A percentile compares a stretch with the other conserved stretches of the same genome.
Evolutionary conservation across 2,113 vertebrate species (phyloP).

Genomic region (Entelurus aequoreus): DNA sequence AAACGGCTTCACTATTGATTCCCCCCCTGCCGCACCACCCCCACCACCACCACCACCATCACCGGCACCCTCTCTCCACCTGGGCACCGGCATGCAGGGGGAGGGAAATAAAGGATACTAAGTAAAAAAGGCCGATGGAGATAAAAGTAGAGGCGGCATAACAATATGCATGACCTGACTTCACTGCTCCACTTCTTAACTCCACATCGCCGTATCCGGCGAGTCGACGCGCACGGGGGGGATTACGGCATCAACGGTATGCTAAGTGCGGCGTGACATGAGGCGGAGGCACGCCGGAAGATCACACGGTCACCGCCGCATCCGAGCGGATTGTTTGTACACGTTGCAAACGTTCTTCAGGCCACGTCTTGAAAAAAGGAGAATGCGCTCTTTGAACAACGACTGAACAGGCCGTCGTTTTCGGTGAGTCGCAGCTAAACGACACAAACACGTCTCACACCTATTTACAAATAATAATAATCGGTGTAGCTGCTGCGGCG

Average conservation of each 20-base stretch:
- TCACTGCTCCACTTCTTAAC: constrained; percentile 52
- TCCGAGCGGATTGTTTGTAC: constrained; percentile 25
- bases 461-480: no score
- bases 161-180: constrained; percentile 63
- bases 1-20: constrained; percentile 79
- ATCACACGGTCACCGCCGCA: constrained; percentile 34
- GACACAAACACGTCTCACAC: no score
- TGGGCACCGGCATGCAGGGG: constrained; percentile 69
- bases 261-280: constrained; percentile 45
- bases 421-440: constrained; percentile 9
- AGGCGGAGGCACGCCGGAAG: constrained; percentile 32
- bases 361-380: constrained; percentile 36
- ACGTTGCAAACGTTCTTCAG: constrained; percentile 48
- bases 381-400: constrained; percentile 28
- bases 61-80: constrained; percentile 56
- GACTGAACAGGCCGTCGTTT: constrained; percentile 28
- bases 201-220: constrained; percentile 32
- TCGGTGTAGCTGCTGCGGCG: no score
- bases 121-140: constrained; percentile 52
- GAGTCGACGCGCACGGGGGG: constrained; percentile 20
- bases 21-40: constrained; percentile 25
- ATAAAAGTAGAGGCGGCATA: constrained; percentile 64
- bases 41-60: no score
- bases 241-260: constrained; percentile 38
- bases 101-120: constrained; percentile 44